Evolutionary conservation across 2,113 vertebrate species (phyloP).

Genomic region (Panthera leo): DNA sequence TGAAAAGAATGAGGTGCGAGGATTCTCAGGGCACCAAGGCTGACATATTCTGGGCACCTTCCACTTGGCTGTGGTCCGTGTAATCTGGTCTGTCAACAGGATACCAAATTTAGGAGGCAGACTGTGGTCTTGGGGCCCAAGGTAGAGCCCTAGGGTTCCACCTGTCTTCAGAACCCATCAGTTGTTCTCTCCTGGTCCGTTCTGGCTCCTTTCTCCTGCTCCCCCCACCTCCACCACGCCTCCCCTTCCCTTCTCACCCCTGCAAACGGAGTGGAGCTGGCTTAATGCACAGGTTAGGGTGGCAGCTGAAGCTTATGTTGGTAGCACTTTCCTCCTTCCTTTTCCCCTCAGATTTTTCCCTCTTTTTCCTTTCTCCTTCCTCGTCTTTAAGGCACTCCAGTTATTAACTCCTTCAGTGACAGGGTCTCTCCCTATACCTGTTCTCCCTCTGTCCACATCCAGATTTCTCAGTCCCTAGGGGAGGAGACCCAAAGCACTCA

Average conservation of each 20-base stretch:
- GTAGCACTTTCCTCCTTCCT: not conserved
- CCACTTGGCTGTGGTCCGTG: not conserved
- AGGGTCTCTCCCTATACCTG: not conserved
- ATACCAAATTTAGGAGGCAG: not conserved
- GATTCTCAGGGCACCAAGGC: not conserved
- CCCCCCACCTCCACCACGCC: not conserved
- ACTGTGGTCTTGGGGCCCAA: not conserved
- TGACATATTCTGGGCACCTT: not conserved
- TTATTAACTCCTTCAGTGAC: not conserved
- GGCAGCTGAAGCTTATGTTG: not conserved
- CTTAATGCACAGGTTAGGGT: not conserved
- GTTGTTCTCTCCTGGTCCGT: not conserved
- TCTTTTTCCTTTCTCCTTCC: not conserved
- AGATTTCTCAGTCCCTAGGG: not conserved
- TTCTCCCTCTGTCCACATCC: not conserved
- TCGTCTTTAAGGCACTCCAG: not conserved
- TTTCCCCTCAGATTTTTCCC: not conserved
- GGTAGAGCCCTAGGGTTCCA: not conserved
- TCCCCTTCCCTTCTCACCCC: not conserved
- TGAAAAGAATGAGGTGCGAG: not conserved
- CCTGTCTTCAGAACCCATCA: not conserved
- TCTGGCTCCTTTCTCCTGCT: not conserved
- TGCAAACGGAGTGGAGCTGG: not conserved
- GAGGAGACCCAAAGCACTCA: not conserved
- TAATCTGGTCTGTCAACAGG: not conserved